phyloP scores from a whole-genome alignment of 2,888 invertebrate species.

The Therioaphis trifolii region DNA sequence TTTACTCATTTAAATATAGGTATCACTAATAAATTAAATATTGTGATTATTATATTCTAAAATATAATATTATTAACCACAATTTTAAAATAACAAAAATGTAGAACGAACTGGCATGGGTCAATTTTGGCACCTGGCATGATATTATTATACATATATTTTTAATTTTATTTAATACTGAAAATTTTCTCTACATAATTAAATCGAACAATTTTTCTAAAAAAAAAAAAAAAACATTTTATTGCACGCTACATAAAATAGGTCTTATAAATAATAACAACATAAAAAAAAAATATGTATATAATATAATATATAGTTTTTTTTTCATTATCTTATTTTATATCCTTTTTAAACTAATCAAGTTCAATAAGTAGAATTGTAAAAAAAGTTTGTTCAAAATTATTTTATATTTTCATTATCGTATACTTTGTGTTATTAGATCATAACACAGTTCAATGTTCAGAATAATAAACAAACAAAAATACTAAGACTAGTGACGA shows the following conservation, averaged over 20 bases:
- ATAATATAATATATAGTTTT: constrained; percentile 19
- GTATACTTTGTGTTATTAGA: constrained; percentile 57
- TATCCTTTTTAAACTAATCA: constrained; percentile 42
- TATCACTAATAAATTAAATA: constrained; percentile 53
- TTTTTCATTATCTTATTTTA: constrained; percentile 37
- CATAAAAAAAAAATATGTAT: too few relatives aligned
- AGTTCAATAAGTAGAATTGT: constrained; percentile 58
- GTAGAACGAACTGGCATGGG: constrained; percentile 58
- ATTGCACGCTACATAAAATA: constrained; percentile 60
- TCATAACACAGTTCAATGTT: constrained; percentile 19
- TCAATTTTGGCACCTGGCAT: constrained; percentile 62
- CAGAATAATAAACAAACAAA: constrained; percentile 55
- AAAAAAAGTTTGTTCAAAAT: constrained; percentile 59
- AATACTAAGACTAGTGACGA: constrained; percentile 58
- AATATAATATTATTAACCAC: constrained; percentile 34
- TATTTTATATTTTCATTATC: constrained; percentile 36
- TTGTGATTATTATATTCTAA: constrained; percentile 39
- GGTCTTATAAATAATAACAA: constrained; percentile 53
- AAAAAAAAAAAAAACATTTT: constrained; percentile 52
- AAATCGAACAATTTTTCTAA: constrained; percentile 40
- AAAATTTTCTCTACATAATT: constrained; percentile 49
- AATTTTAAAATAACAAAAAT: constrained; percentile 54
- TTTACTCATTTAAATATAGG: constrained; percentile 18
- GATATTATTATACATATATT: constrained; percentile 39
- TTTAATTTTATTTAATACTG: constrained; percentile 57